phyloP scores from a whole-genome alignment of 2,113 vertebrate species.

The Sapajus apella region DNA sequence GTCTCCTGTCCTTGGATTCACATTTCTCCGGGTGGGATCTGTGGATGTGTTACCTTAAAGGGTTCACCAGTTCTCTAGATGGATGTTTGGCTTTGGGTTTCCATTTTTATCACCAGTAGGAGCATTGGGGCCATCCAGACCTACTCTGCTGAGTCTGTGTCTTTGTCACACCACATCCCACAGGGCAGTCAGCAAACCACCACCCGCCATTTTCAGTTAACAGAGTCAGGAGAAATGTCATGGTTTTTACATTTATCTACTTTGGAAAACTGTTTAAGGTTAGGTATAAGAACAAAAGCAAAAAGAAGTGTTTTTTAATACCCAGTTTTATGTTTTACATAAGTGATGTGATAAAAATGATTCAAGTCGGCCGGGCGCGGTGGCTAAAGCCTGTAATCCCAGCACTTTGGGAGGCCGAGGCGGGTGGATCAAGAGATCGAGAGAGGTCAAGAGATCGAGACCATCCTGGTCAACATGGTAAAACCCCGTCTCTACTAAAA shows the following conservation, averaged over 20 bases:
- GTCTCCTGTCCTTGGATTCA: background rate
- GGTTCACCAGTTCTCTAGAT: background rate
- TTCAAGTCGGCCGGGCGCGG: background rate
- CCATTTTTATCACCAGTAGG: background rate
- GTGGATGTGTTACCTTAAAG: background rate
- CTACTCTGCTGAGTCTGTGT: background rate
- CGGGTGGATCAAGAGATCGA: no score
- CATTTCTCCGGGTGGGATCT: background rate
- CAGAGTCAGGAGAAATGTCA: background rate
- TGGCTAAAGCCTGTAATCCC: no score
- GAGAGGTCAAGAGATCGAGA: no score
- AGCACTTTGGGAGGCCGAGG: no score
- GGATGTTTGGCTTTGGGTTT: background rate
- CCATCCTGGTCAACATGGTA: no score
- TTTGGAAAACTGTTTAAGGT: background rate
- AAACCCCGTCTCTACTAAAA: no score
- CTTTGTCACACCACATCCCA: background rate
- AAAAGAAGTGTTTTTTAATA: background rate
- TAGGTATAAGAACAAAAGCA: slow-evolving; percentile 12
- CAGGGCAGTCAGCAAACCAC: background rate
- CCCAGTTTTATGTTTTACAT: slow-evolving; percentile 11
- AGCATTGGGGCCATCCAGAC: background rate
- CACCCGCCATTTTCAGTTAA: background rate
- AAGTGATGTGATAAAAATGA: slow-evolving; percentile 1
- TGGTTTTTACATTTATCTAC: background rate